phyloP scores from a whole-genome alignment of 2,113 vertebrate genomes.

The Entelurus aequoreus region DNA sequence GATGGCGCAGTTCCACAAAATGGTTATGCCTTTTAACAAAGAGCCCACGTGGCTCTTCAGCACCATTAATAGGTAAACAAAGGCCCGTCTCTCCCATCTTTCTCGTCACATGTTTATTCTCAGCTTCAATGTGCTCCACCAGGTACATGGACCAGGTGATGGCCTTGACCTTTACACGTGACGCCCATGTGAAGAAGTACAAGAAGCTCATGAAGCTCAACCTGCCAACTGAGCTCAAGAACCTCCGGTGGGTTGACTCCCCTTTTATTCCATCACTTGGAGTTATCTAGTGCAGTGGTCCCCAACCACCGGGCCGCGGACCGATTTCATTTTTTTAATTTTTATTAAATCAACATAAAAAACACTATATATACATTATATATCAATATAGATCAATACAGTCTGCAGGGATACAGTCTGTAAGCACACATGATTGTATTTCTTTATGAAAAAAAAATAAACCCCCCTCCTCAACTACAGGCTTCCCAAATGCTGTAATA shows the following conservation, averaged over 20 bases:
- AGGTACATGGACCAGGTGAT: slow-evolving; percentile 89
- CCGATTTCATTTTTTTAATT: no score
- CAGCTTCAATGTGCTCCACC: slow-evolving; percentile 1
- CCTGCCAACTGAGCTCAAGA: slow-evolving; percentile 79
- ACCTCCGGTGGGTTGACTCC: slow-evolving; percentile 73
- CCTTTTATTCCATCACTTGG: no score
- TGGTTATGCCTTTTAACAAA: slow-evolving; percentile 96
- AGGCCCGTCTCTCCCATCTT: neutral
- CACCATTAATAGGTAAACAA: slow-evolving; percentile 80
- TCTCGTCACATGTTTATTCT: neutral
- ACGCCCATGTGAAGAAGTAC: slow-evolving; percentile 74
- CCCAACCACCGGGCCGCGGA: no score
- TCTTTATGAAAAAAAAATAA: no score
- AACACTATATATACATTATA: no score
- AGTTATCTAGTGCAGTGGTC: no score
- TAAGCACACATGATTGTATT: no score
- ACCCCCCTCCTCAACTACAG: no score
- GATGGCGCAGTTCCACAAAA: slow-evolving; percentile 85
- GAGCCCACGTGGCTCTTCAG: slow-evolving; percentile 90
- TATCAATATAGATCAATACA: no score
- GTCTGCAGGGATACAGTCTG: no score
- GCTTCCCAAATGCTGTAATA: no score
- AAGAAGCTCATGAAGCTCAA: slow-evolving; percentile 75
- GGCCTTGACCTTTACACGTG: slow-evolving; percentile 73
- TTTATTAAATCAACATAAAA: no score